Evolutionary conservation across 1,140 invertebrate species (phyloP), one percentile per base, ranked within the genome.

Genomic region (Apis mellifera): DNA sequence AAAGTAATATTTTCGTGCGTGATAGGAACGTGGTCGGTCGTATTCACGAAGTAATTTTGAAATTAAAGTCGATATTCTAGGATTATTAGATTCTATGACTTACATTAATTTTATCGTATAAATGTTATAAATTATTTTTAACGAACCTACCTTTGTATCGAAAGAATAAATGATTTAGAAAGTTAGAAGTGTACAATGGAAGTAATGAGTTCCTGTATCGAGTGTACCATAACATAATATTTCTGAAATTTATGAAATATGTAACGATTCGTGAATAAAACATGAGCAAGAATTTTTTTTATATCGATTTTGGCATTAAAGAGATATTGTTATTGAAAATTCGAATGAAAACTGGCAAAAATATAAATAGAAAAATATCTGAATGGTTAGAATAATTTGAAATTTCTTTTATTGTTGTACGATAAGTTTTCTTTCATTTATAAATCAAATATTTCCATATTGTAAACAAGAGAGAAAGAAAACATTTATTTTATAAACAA

Each of bases 1-100:
- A 57, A 78, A 85, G 81, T 82, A 0, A 73, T 86, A 54, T 66
- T 32, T 52, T 26, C 32, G n/a, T 70, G 52, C 59, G 8, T 64
- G 54, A 70, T 48, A 57, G 21, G 55, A 83, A 52, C 21, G 66
- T 21, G 65, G 32, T 32, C 32, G 2, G 32, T 32, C 2, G 32
- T 32, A 32, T 32, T 32, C 32, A 32, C 2, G 32, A 32, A 32
- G 32, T 32, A 32, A 32, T 32, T 32, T 42, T 42, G 32, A 42
- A 42, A 42, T 42, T 42, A 42, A 42, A 42, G 4, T 42, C 32
- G 5, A 42, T 7, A 42, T 42, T 42, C 5, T 42, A 42, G 0
- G 32, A 42, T 42, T 42, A 42, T 42, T 42, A 42, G 32, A 42
- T 42, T 42, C 32, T 42, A 42, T 42, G 0, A 42, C 32, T 42